These are phyloP conservation scores for Hormiphora californensis DNA, from an alignment of 37 sponge, comb jelly and placozoan species.

Conservation along the genomic window DNA sequence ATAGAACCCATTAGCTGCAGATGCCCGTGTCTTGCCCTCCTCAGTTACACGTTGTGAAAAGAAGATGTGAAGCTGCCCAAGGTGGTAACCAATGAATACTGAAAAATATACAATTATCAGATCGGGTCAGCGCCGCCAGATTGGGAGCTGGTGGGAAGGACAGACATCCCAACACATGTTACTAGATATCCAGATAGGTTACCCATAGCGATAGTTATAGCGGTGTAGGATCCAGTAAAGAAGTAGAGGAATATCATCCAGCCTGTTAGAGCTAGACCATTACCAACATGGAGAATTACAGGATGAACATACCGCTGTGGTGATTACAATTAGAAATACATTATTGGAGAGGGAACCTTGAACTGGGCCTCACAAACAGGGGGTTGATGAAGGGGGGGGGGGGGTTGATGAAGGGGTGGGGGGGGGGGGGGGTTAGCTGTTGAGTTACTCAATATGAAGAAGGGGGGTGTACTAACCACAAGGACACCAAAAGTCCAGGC, in stretches of 20 bases:
- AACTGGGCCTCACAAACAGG: too few relatives aligned
- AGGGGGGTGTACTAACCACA: constrained; percentile 29
- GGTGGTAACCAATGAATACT: constrained; percentile 15
- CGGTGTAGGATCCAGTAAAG: neutral
- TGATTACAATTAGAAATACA: too few relatives aligned
- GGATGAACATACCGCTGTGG: neutral
- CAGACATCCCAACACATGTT: too few relatives aligned
- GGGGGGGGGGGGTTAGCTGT: too few relatives aligned
- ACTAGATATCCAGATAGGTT: too few relatives aligned
- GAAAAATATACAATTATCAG: too few relatives aligned
- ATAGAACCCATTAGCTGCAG: constrained; percentile 16
- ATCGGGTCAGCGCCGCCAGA: too few relatives aligned
- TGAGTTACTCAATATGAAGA: too few relatives aligned
- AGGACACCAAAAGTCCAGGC: constrained; percentile 28
- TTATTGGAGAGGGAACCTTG: too few relatives aligned
- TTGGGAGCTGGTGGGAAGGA: too few relatives aligned
- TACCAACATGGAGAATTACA: neutral
- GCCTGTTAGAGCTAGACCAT: neutral
- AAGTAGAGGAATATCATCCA: constrained; percentile 45
- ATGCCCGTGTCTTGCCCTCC: neutral
- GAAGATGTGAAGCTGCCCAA: constrained; percentile 38
- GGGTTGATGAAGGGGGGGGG: too few relatives aligned
- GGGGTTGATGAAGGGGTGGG: too few relatives aligned
- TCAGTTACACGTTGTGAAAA: constrained; percentile 50
- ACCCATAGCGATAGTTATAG: neutral